Percentiles rank a stretch among this genome's conserved stretches.
These are phyloP conservation scores for Acrobasis repandana DNA, from an alignment of 2,888 invertebrate species.

Conservation along the genomic window DNA sequence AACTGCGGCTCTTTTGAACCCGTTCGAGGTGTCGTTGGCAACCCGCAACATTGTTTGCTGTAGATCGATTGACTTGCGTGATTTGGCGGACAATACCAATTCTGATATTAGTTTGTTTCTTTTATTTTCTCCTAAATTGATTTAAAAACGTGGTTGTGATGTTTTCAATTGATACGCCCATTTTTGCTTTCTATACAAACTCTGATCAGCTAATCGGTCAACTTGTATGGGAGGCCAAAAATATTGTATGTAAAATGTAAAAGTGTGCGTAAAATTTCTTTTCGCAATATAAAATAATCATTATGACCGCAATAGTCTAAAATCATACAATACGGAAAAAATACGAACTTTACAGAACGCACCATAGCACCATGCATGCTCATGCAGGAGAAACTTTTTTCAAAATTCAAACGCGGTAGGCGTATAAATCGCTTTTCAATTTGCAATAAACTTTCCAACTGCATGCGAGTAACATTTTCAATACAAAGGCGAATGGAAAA, in stretches of 20 bases:
- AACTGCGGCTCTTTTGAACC: slow-evolving; percentile 58
- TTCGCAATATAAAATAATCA: no score
- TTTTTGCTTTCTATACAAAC: no score
- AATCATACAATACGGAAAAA: no score
- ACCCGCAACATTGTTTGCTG: slow-evolving; percentile 48
- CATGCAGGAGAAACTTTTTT: slow-evolving; percentile 1
- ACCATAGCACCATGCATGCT: background rate
- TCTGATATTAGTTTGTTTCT: slow-evolving; percentile 25
- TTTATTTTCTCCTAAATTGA: slow-evolving; percentile 36
- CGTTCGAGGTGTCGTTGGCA: slow-evolving; percentile 60
- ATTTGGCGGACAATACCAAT: slow-evolving; percentile 3
- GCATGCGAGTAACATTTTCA: slow-evolving; percentile 64
- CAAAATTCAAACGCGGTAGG: slow-evolving; percentile 33
- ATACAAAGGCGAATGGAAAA: slow-evolving; percentile 67
- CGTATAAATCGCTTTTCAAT: slow-evolving; percentile 43
- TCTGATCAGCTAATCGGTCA: no score
- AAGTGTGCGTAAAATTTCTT: no score
- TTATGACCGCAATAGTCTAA: no score
- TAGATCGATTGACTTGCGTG: slow-evolving; percentile 45
- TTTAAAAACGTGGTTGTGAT: no score
- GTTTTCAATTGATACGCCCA: no score
- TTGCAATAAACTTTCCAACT: slow-evolving; percentile 55
- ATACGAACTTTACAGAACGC: background rate
- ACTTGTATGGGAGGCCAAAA: no score
- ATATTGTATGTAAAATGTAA: no score